A percentile compares a stretch with the other conserved stretches of the same genome.
phyloP scores from a whole-genome alignment of 2,888 invertebrate species.

The Erebia ligea region DNA sequence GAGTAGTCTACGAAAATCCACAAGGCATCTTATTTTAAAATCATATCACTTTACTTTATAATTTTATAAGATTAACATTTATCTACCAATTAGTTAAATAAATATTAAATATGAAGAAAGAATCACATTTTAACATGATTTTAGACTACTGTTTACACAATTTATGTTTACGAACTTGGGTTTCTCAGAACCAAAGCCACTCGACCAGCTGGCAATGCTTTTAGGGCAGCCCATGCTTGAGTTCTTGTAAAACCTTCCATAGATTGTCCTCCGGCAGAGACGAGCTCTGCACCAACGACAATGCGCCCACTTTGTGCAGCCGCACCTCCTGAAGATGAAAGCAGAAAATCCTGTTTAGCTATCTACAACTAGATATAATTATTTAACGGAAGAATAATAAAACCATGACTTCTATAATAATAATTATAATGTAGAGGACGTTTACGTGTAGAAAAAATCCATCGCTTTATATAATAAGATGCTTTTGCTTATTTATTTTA shows the following conservation, averaged over 20 bases:
- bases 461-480: no score
- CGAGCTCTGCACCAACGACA: conserved; percentile 93
- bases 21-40: not conserved
- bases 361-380: not conserved
- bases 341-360: not conserved
- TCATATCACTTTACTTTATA: not conserved
- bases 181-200: conserved; percentile 84
- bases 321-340: conserved; percentile 87
- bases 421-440: no score
- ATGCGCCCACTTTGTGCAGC: conserved; percentile 94
- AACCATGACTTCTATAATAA: no score
- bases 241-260: conserved; percentile 94
- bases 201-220: conserved; percentile 93
- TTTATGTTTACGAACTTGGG: conserved; percentile 46
- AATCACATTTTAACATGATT: not conserved
- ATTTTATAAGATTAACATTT: not conserved
- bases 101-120: not conserved
- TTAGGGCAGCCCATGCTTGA: conserved; percentile 97
- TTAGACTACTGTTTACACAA: not conserved
- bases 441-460: no score
- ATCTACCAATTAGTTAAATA: conserved; percentile 15
- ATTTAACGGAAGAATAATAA: no score
- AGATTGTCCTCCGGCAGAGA: conserved; percentile 91
- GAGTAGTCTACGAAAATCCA: not conserved
- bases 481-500: no score